phyloP scores from a whole-genome alignment of 2,888 invertebrate genomes.

The Chorisops tibialis region DNA sequence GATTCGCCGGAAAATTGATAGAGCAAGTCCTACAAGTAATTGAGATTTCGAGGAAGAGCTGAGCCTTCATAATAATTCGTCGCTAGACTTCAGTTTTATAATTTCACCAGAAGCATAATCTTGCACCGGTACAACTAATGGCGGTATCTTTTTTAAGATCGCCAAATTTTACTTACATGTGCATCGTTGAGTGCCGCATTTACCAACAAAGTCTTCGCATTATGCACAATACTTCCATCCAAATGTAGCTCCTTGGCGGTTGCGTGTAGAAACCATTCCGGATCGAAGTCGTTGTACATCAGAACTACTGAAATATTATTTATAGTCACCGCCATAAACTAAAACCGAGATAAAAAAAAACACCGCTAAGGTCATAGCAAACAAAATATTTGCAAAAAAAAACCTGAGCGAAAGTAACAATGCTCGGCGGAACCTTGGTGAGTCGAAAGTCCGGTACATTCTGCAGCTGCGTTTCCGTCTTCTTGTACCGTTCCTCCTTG shows the following conservation, averaged over 20 bases:
- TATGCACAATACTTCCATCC: slow-evolving; percentile 66
- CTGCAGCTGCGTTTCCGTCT: slow-evolving; percentile 26
- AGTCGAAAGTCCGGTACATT: slow-evolving; percentile 66
- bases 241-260: slow-evolving; percentile 67
- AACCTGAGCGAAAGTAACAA: slow-evolving; percentile 80
- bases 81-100: too few relatives aligned
- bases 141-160: too few relatives aligned
- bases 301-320: slow-evolving; percentile 67
- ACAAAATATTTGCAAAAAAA: background rate
- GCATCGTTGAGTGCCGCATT: slow-evolving; percentile 68
- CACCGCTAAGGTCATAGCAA: background rate
- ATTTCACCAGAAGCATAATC: too few relatives aligned
- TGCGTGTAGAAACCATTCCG: slow-evolving; percentile 68
- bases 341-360: slow-evolving; percentile 33
- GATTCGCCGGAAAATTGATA: too few relatives aligned
- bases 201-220: slow-evolving; percentile 66
- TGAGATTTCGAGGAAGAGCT: too few relatives aligned
- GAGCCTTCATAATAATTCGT: too few relatives aligned
- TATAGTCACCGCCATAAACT: slow-evolving; percentile 85
- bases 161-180: slow-evolving; percentile 49
- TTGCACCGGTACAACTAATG: too few relatives aligned
- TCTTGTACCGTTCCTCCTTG: slow-evolving; percentile 25
- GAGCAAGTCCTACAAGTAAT: too few relatives aligned
- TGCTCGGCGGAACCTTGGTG: slow-evolving; percentile 72
- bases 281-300: slow-evolving; percentile 60